These are phyloP conservation scores for Diogma glabrata DNA, from an alignment of 2,888 invertebrate genomes.

Conservation along the genomic window DNA sequence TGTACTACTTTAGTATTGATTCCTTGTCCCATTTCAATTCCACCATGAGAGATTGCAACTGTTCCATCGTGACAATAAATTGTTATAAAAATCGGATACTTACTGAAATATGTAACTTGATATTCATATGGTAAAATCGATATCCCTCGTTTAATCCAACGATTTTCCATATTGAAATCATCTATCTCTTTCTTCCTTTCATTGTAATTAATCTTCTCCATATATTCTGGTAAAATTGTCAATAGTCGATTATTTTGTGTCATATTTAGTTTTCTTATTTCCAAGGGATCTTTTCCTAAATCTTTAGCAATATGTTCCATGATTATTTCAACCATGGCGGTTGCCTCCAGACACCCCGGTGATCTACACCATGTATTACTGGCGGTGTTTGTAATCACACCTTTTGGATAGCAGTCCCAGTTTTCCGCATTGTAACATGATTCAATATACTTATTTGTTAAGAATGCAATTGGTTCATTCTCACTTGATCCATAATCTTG, in stretches of 20 bases:
- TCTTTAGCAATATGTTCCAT: constrained; percentile 53
- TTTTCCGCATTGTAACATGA: constrained; percentile 45
- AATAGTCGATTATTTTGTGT: constrained; percentile 36
- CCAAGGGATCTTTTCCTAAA: constrained; percentile 43
- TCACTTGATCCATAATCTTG: constrained; percentile 40
- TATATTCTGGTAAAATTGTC: constrained; percentile 42
- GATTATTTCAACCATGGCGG: constrained; percentile 49
- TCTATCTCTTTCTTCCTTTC: constrained; percentile 38
- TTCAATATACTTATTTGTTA: constrained; percentile 33
- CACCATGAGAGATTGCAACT: constrained; percentile 55
- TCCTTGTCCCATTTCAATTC: constrained; percentile 68
- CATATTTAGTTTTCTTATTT: constrained; percentile 47
- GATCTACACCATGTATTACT: constrained; percentile 50
- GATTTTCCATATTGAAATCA: constrained; percentile 48
- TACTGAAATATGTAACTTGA: constrained; percentile 42
- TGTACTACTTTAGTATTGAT: constrained; percentile 66
- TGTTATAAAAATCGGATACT: constrained; percentile 48
- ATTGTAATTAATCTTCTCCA: constrained; percentile 41
- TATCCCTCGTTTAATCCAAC: constrained; percentile 66
- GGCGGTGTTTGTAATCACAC: constrained; percentile 47
- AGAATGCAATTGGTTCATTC: constrained; percentile 39
- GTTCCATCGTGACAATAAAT: constrained; percentile 59
- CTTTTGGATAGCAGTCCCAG: constrained; percentile 44
- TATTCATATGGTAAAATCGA: constrained; percentile 56
- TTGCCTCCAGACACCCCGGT: constrained; percentile 39